A percentile compares a stretch with the other conserved stretches of the same genome.
phyloP scores from a whole-genome alignment of 2,113 vertebrate species.

The Synodontis membranacea region DNA sequence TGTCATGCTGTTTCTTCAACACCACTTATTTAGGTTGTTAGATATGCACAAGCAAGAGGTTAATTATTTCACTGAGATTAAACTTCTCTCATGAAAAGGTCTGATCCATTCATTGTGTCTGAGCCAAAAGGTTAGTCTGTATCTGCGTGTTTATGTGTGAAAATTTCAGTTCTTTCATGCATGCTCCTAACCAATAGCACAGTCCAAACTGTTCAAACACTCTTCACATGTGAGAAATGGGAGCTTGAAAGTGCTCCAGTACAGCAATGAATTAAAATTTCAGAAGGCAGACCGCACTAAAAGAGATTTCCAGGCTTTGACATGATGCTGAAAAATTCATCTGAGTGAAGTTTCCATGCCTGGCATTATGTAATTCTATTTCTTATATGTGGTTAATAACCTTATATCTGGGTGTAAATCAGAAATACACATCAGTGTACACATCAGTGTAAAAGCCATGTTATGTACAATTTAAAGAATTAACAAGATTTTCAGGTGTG shows the following conservation, averaged over 20 bases:
- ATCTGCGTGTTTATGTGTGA: background rate
- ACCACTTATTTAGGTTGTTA: background rate
- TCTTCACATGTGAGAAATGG: slow-evolving; percentile 16
- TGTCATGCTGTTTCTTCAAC: background rate
- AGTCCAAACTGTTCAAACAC: slow-evolving; percentile 14
- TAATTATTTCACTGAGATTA: background rate
- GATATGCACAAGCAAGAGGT: background rate
- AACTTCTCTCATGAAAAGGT: background rate
- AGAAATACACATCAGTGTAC: background rate
- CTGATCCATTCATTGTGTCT: background rate
- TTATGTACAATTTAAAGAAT: background rate
- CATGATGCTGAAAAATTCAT: background rate
- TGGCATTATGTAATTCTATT: background rate
- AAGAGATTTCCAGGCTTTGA: slow-evolving; percentile 38
- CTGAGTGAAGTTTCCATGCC: background rate
- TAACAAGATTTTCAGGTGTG: background rate
- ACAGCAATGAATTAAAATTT: slow-evolving; percentile 29
- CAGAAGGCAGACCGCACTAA: slow-evolving; percentile 18
- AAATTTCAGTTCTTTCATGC: background rate
- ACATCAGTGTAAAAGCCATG: background rate
- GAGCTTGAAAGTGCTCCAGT: slow-evolving; percentile 18
- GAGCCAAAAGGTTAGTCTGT: background rate
- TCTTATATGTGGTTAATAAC: background rate
- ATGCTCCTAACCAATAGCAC: background rate
- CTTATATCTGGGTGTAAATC: background rate